phyloP scores from a whole-genome alignment of 2,113 vertebrate genomes.

The Labeo rohita region DNA sequence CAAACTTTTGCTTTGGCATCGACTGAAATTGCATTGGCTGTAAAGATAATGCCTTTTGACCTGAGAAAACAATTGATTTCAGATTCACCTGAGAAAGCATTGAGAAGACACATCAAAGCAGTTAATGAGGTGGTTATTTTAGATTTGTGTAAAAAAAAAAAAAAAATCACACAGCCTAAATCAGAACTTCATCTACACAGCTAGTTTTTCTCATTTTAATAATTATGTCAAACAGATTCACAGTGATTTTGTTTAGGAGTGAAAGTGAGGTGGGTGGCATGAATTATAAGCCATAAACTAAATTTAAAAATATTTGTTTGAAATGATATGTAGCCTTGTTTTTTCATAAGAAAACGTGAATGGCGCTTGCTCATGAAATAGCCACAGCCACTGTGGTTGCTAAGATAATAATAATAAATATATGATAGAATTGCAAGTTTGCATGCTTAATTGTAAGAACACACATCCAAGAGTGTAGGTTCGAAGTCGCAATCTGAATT shows the following conservation, averaged over 20 bases:
- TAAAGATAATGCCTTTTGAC: conserved; percentile 44
- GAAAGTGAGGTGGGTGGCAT: neutral
- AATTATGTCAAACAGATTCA: neutral
- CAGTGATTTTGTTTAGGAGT: neutral
- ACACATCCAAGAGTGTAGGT: too few species aligned
- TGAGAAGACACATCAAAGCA: neutral
- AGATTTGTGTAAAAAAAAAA: neutral
- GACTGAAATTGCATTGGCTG: conserved; percentile 43
- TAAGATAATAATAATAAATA: too few species aligned
- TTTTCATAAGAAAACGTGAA: neutral
- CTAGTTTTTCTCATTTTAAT: conserved; percentile 5
- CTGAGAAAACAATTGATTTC: conserved; percentile 48
- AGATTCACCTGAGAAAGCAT: conserved; percentile 44
- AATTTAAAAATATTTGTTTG: neutral
- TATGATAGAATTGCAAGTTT: too few species aligned
- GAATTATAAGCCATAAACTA: neutral
- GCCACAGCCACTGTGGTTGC: neutral
- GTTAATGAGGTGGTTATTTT: conserved; percentile 29
- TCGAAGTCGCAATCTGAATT: too few species aligned
- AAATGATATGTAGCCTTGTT: neutral
- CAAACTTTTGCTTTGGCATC: conserved; percentile 36
- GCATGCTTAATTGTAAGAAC: too few species aligned
- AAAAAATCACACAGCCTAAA: neutral
- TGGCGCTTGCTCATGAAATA: neutral
- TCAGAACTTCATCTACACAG: neutral